These are phyloP conservation scores for Aphrocallistes beatrix DNA, from an alignment of 37 sponge, comb jelly and placozoan genomes.

Conservation along the genomic window DNA sequence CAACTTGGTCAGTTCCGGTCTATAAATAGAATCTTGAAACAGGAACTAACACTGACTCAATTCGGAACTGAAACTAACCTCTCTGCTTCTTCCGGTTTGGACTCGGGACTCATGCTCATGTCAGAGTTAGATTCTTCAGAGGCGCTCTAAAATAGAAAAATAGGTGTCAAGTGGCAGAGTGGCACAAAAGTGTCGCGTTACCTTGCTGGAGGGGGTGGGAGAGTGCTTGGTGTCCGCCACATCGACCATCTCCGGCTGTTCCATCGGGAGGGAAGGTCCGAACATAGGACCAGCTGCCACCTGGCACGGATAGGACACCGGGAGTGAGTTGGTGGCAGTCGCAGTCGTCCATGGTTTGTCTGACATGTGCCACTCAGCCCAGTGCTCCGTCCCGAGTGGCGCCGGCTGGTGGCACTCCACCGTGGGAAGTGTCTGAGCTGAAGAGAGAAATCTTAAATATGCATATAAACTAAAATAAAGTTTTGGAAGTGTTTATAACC, in stretches of 20 bases:
- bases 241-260: not conserved
- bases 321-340: not conserved
- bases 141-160: not conserved
- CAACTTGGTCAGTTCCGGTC: no score
- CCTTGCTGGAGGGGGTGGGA: not conserved
- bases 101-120: conserved; percentile 13
- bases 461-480: not conserved
- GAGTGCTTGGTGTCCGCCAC: not conserved
- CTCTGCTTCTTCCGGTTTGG: not conserved
- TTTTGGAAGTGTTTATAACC: not conserved
- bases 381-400: not conserved
- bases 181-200: not conserved
- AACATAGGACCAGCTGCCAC: not conserved
- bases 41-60: not conserved
- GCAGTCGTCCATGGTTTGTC: not conserved
- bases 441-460: not conserved
- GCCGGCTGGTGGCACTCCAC: not conserved
- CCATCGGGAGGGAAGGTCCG: not conserved
- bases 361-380: not conserved
- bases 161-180: not conserved
- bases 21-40: not conserved
- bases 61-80: not conserved
- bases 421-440: not conserved
- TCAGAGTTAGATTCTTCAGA: not conserved
- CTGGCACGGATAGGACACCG: not conserved